Evolutionary conservation across 2,888 invertebrate species (phyloP).

Genomic region (Thereva nobilitata): DNA sequence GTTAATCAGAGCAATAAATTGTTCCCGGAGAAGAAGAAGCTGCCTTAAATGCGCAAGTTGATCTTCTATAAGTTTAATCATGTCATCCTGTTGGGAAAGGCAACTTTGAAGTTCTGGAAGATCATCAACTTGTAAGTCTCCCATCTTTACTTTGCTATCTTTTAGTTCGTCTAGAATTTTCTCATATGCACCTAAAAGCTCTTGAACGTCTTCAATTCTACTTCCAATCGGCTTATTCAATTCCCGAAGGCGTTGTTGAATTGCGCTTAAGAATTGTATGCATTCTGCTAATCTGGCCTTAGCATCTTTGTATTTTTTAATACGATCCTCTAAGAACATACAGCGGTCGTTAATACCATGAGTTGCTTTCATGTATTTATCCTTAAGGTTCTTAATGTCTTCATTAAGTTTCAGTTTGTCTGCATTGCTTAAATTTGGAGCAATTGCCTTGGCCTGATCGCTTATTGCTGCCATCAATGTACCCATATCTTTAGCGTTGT

Average conservation of each 20-base stretch:
- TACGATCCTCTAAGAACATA: slow-evolving; percentile 72
- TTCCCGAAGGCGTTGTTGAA: slow-evolving; percentile 82
- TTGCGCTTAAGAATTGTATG: slow-evolving; percentile 75
- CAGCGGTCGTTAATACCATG: slow-evolving; percentile 77
- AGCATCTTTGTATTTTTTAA: slow-evolving; percentile 80
- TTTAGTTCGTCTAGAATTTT: slow-evolving; percentile 77
- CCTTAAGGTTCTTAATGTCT: slow-evolving; percentile 75
- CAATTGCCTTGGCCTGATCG: slow-evolving; percentile 78
- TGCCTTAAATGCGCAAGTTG: slow-evolving; percentile 81
- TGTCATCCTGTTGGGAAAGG: slow-evolving; percentile 79
- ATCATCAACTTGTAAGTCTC: slow-evolving; percentile 75
- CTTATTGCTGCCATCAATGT: slow-evolving; percentile 74
- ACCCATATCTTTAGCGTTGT: slow-evolving; percentile 73
- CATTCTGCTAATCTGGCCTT: slow-evolving; percentile 80
- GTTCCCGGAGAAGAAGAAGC: slow-evolving; percentile 79
- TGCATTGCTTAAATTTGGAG: slow-evolving; percentile 79
- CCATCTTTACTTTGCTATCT: slow-evolving; percentile 75
- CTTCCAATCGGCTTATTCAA: slow-evolving; percentile 85
- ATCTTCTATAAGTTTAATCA: slow-evolving; percentile 82
- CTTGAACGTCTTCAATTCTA: slow-evolving; percentile 85
- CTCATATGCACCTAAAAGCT: slow-evolving; percentile 78
- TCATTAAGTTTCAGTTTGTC: slow-evolving; percentile 84
- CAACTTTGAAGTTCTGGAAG: slow-evolving; percentile 79
- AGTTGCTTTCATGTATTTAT: slow-evolving; percentile 75
- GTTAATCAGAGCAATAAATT: slow-evolving; percentile 82